These are phyloP conservation scores for Plecotus auritus DNA, from an alignment of 2,113 vertebrate species.

Conservation along the genomic window DNA sequence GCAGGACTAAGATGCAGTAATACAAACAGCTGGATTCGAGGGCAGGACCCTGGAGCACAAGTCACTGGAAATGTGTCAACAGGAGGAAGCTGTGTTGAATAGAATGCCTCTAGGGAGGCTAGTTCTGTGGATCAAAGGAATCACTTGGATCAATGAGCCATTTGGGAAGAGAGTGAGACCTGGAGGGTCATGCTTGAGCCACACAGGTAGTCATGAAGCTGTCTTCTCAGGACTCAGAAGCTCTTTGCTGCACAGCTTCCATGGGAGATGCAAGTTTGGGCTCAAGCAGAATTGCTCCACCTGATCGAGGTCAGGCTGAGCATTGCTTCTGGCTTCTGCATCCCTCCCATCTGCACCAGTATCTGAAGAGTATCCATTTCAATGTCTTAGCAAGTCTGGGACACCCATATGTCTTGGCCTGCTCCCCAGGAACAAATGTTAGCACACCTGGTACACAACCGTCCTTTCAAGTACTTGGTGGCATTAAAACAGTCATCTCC, in stretches of 20 bases:
- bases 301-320: rapidly evolving
- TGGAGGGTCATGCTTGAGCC: background rate
- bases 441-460: rapidly evolving
- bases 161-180: too few relatives aligned
- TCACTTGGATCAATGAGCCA: background rate
- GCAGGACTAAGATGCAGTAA: background rate
- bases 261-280: background rate
- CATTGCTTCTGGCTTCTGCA: rapidly evolving
- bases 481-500: too few relatives aligned
- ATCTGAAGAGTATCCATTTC: rapidly evolving
- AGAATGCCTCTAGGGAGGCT: background rate
- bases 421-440: background rate
- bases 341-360: background rate
- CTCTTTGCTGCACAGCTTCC: background rate
- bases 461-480: rapidly evolving
- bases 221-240: background rate
- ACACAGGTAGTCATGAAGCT: too few relatives aligned
- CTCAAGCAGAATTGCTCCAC: background rate
- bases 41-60: background rate
- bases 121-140: background rate
- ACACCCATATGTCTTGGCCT: rapidly evolving
- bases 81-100: background rate
- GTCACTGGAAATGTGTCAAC: background rate
- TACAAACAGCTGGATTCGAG: background rate
- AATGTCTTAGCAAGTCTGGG: background rate